phyloP scores from a whole-genome alignment of 2,113 vertebrate species.

The Periophthalmus modestus region DNA sequence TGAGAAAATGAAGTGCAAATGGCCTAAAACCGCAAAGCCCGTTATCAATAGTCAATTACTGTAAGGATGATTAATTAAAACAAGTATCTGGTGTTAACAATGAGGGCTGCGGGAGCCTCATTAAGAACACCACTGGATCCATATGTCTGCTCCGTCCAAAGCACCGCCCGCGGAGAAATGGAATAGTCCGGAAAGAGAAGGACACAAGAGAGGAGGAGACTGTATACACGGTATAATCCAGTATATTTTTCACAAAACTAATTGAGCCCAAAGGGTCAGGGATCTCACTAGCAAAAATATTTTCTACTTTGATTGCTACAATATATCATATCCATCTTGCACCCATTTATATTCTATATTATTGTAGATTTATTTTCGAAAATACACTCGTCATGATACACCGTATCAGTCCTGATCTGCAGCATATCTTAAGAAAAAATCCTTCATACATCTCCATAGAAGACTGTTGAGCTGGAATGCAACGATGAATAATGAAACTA shows the following conservation, averaged over 20 bases:
- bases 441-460: background rate
- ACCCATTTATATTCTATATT: no score
- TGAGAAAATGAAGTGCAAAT: background rate
- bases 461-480: conserved; percentile 5
- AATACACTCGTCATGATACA: no score
- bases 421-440: background rate
- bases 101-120: conserved; percentile 36
- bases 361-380: no score
- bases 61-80: conserved; percentile 45
- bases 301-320: background rate
- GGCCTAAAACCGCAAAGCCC: conserved; percentile 15
- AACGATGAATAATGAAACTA: conserved; percentile 14
- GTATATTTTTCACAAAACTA: background rate
- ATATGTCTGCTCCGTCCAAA: conserved; percentile 4
- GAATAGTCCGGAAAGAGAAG: conserved; percentile 12
- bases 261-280: background rate
- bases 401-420: background rate
- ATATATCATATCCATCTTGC: background rate
- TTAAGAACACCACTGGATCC: conserved; percentile 26
- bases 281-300: background rate
- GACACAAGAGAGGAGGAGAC: background rate
- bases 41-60: conserved; percentile 56
- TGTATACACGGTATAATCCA: background rate
- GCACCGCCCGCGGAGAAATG: conserved; percentile 9
- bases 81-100: conserved; percentile 39